These are phyloP conservation scores for Eupristina koningsbergeri DNA, from an alignment of 1,140 invertebrate genomes.

Conservation along the genomic window DNA sequence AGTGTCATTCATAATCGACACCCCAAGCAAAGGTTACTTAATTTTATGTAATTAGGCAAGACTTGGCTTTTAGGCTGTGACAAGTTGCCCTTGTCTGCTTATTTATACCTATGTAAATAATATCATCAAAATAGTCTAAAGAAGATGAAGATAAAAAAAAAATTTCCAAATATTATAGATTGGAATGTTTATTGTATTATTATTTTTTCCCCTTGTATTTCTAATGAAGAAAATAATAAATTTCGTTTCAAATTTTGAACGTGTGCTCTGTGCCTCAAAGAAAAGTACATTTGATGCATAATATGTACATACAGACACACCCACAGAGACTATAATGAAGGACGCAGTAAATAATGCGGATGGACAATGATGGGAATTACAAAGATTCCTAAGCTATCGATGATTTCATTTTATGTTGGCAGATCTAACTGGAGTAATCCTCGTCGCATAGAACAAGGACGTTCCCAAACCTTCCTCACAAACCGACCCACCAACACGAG, in stretches of 20 bases:
- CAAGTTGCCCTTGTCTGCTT: no score
- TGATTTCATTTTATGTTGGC: conserved; percentile 68
- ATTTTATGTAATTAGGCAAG: no score
- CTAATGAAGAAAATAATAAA: no score
- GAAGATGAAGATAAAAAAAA: no score
- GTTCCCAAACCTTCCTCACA: conserved; percentile 7
- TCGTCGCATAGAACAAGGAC: conserved; percentile 63
- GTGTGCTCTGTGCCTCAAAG: not conserved
- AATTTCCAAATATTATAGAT: no score
- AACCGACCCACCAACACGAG: not conserved
- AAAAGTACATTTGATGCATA: not conserved
- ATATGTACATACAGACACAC: not conserved
- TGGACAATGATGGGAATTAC: conserved; percentile 71
- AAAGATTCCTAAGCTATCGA: conserved; percentile 67
- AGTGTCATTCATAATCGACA: no score
- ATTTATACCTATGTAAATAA: no score
- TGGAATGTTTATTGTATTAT: no score
- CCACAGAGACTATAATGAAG: conserved; percentile 57
- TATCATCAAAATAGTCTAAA: no score
- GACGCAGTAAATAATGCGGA: conserved; percentile 66
- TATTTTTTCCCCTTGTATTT: not conserved
- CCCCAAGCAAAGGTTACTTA: no score
- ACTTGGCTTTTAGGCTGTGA: no score
- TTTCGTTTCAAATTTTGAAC: not conserved
- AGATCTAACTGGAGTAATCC: conserved; percentile 55